phyloP scores from a whole-genome alignment of 64 coral and sea anemone species.

The Montipora capricornis region DNA sequence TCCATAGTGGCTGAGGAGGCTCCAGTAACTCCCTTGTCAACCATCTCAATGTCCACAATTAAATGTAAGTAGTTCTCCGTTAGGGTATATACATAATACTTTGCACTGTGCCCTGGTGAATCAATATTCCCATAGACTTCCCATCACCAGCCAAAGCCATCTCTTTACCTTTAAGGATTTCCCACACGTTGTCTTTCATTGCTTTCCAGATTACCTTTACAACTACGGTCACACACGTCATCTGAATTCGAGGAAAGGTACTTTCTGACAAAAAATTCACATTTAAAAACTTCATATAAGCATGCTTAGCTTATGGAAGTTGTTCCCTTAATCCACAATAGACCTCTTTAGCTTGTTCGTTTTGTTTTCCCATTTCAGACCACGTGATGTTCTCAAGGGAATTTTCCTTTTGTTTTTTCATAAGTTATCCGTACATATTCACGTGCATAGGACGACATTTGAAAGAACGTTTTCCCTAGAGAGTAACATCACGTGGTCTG shows the following conservation, averaged over 20 bases:
- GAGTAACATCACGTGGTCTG: too few relatives aligned
- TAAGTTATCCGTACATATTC: too few relatives aligned
- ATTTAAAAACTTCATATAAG: conserved; percentile 26
- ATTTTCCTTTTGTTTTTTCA: too few relatives aligned
- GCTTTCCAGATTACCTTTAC: conserved; percentile 40
- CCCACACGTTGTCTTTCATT: conserved; percentile 40
- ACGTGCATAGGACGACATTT: too few relatives aligned
- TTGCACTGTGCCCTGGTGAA: conserved; percentile 16
- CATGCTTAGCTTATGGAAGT: too few relatives aligned
- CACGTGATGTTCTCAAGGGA: too few relatives aligned
- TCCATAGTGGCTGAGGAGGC: conserved; percentile 28
- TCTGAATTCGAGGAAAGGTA: conserved; percentile 26
- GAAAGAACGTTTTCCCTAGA: too few relatives aligned
- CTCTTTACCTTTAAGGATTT: background rate
- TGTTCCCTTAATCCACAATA: too few relatives aligned
- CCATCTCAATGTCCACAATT: background rate
- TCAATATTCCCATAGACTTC: background rate
- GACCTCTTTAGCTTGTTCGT: too few relatives aligned
- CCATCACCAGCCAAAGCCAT: conserved; percentile 59
- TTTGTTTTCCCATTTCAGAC: too few relatives aligned
- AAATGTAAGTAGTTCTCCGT: background rate
- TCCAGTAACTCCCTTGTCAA: conserved; percentile 9
- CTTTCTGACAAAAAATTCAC: conserved; percentile 39
- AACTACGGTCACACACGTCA: conserved; percentile 13
- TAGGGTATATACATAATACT: conserved; percentile 25